Conservation (phyloP, 2,797 vertebrate species). For the Vultur gryphus region DNA sequence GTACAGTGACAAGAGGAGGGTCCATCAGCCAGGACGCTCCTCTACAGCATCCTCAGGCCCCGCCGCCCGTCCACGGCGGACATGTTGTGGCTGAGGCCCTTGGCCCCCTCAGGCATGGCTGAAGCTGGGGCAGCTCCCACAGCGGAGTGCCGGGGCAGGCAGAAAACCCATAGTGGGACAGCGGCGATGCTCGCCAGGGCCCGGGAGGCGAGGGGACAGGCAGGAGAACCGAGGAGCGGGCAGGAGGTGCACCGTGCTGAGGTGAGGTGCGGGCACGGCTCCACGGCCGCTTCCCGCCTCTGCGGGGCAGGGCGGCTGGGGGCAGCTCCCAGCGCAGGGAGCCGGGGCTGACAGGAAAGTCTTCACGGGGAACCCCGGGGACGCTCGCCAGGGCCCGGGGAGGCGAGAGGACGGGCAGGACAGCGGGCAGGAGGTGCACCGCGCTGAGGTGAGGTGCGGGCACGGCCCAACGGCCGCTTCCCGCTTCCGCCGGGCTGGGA, state of each 20-base stretch:
- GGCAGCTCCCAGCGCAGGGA: neutral
- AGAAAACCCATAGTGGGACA: neutral
- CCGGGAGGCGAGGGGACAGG: rapidly evolving
- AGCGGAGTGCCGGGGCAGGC: rapidly evolving
- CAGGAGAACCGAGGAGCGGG: neutral
- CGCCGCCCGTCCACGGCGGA: rapidly evolving
- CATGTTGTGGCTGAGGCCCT: too few relatives aligned
- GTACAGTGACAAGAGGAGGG: neutral
- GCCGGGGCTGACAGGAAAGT: neutral
- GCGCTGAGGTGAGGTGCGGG: neutral
- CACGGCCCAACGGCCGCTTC: neutral
- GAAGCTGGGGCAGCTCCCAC: neutral
- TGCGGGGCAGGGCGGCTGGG: neutral
- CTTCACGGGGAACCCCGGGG: neutral
- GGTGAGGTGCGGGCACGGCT: neutral
- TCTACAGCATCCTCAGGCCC: neutral
- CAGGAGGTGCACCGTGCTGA: neutral
- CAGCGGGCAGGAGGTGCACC: too few relatives aligned
- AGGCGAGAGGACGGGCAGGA: neutral
- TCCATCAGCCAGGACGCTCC: rapidly evolving
- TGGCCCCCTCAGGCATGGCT: neutral
- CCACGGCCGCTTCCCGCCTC: rapidly evolving
- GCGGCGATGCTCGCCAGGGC: rapidly evolving
- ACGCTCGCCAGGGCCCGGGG: neutral
- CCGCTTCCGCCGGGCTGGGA: neutral